Base-by-base conservation (phyloP, 2,797 vertebrate species). In the Gadopsis bispinosus region DNA sequence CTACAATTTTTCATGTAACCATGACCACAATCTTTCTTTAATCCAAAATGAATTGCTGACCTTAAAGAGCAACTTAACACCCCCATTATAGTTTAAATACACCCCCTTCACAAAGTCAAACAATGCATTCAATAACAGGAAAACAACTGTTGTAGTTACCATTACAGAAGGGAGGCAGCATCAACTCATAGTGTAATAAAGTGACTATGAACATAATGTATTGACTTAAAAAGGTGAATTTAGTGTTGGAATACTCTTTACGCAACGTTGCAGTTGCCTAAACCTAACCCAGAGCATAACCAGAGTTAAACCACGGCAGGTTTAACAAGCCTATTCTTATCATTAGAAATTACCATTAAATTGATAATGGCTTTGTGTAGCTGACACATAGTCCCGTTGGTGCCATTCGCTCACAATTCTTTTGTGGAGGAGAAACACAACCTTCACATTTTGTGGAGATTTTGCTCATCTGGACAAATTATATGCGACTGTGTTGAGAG, bases 391-490 rank as follows among this genome's bases (percentile, higher is more conserved):
- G 1, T 29, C 26, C 33, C 53, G 31, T 47, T 37, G 50, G 7
- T 66, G 22, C 61, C 69, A 54, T 54, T 31, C 7, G 61, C n/a
- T 20, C 12, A 3, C 20, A 51, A 11, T 11, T 54, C 6, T 71
- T 73, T 67, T 16, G 35, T 51, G 22, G 13, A 39, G 22, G 11
- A 47, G 10, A 26, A 56, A 51, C 13, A 56, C 11, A 69, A 58
- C 0, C 13, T 61, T 74, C 37, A 76, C 20, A 73, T 59, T 59
- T 22, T 77, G 26, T 7, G 1, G 22, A 48, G 41, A 69, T 79
- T 82, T 75, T 69, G 16, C 45, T 60, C 61, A 3, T 80, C 14
- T 62, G 17, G 17, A 60, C 35, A 84, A 73, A 82, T 48, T 53
- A 59, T 58, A 56, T 55, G 7, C n/a, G 75, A 63, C 70, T 68